Evolutionary conservation across 2,797 vertebrate species (phyloP).

Genomic region (Schizopygopsis malacanthus): DNA sequence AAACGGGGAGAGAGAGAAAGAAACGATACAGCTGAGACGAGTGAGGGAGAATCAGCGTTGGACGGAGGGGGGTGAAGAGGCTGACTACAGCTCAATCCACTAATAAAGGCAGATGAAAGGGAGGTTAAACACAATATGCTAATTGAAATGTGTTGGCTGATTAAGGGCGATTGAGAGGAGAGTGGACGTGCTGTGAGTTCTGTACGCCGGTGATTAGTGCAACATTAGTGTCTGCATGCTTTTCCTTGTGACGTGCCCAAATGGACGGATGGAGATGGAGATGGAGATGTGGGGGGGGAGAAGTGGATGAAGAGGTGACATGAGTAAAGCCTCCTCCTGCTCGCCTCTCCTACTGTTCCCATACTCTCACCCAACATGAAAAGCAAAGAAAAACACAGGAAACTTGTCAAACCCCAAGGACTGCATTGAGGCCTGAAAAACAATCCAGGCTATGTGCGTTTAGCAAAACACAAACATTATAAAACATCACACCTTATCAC

Average conservation of each 20-base stretch:
- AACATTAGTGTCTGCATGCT: conserved; percentile 73
- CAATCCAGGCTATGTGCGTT: conserved; percentile 51
- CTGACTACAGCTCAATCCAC: conserved; percentile 55
- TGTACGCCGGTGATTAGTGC: conserved; percentile 77
- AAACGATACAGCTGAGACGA: conserved; percentile 13
- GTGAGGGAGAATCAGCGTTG: conserved; percentile 9
- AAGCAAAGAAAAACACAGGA: conserved; percentile 46
- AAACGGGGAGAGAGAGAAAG: neutral
- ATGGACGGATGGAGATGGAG: conserved; percentile 46
- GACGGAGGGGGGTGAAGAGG: conserved; percentile 54
- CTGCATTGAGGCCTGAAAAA: conserved; percentile 51
- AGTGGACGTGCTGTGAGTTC: conserved; percentile 73
- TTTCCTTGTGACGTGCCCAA: conserved; percentile 65
- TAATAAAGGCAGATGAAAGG: conserved; percentile 66
- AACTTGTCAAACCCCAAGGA: conserved; percentile 56
- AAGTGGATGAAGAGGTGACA: conserved; percentile 39
- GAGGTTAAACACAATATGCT: conserved; percentile 67
- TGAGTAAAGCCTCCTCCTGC: conserved; percentile 55
- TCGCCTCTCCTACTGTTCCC: conserved; percentile 50
- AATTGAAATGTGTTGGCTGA: conserved; percentile 71
- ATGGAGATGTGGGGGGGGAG: neutral
- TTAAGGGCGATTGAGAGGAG: conserved; percentile 68
- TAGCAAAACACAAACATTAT: conserved; percentile 59
- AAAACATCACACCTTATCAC: conserved; percentile 61
- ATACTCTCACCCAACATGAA: conserved; percentile 37